Base-by-base conservation (phyloP, 2,113 vertebrate species). In the Chaenocephalus aceratus region DNA sequence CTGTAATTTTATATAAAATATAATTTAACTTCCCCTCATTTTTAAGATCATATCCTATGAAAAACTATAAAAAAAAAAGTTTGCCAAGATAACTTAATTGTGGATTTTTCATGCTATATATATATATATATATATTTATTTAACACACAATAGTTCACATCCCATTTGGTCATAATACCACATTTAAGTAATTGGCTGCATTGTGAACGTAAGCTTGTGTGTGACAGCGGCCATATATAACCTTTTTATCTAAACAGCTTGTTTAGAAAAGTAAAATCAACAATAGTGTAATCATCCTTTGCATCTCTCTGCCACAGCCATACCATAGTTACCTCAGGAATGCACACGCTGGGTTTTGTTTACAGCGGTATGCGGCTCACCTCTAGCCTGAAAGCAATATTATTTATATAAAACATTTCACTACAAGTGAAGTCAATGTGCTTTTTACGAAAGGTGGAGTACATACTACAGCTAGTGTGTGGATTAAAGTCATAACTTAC, bases 321-420 rank as follows among this genome's bases (percentile, higher is more conserved):
- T 72, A 44, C 72, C 62, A 72, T 73, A 16, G 60, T 61, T 7
- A 44, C 61, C 80, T 45, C 80, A 79, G 84, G 72, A 83, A 83
- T 75, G 75, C 26, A 53, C 45, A 70, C 60, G 65, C 57, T 41
- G 36, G 2, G 74, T 2, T 70, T 18, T 79, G 75, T 82, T 82
- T 66, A 77, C 68, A 65, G 69, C 60, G 64, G 75, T 41, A 56
- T 11, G 23, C 23, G 16, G 59, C 34, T 72, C 34, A 72, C 72
- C 67, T 72, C 61, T 41, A 6, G 36, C 36, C 36, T 15, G 46
- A 48, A 61, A 46, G 67, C 41, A 56, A 18, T 72, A 72, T 46
- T 77, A 67, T 70, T 84, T 68, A 59, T 26, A 2, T 26, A 81
- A 57, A 49, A 52, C 48, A 62, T 76, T 76, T 77, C 16, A 41